A percentile compares a stretch with the other conserved stretches of the same genome.
Evolutionary conservation across 2,888 invertebrate genomes (phyloP).

Genomic region (Calameuta filiformis): DNA sequence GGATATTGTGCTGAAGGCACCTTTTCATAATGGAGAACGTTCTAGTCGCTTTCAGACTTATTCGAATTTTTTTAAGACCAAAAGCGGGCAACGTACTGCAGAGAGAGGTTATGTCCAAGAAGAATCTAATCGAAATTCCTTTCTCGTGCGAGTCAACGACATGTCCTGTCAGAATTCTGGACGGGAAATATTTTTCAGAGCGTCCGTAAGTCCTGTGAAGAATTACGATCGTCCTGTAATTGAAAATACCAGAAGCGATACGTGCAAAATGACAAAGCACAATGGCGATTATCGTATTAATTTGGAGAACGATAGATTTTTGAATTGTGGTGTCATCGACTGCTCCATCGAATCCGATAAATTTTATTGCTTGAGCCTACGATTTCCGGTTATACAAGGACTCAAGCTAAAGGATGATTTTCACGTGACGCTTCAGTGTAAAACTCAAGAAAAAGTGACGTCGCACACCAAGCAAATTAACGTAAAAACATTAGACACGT

Average conservation of each 20-base stretch:
- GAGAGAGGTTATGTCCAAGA: background rate
- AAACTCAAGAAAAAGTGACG: constrained; percentile 68
- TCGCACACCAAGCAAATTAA: constrained; percentile 66
- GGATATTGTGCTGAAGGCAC: constrained; percentile 26
- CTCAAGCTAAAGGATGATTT: constrained; percentile 69
- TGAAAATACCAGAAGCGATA: constrained; percentile 35
- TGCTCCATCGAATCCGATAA: constrained; percentile 62
- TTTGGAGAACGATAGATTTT: constrained; percentile 66
- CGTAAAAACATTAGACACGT: constrained; percentile 54
- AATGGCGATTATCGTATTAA: constrained; percentile 60
- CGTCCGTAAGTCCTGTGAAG: constrained; percentile 32
- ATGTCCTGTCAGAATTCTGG: constrained; percentile 50
- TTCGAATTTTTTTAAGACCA: constrained; percentile 3
- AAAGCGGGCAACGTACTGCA: background rate
- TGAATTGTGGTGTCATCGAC: constrained; percentile 68
- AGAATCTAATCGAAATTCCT: constrained; percentile 13
- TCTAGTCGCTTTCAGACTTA: constrained; percentile 17
- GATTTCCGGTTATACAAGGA: constrained; percentile 70
- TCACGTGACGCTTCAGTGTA: constrained; percentile 69
- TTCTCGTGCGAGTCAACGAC: constrained; percentile 37
- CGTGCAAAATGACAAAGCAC: constrained; percentile 36
- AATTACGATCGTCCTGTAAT: constrained; percentile 38
- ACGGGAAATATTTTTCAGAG: constrained; percentile 45
- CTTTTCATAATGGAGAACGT: constrained; percentile 10
- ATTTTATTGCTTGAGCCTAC: constrained; percentile 69